Base-by-base conservation (phyloP, 2,113 vertebrate species). In the Egretta garzetta region DNA sequence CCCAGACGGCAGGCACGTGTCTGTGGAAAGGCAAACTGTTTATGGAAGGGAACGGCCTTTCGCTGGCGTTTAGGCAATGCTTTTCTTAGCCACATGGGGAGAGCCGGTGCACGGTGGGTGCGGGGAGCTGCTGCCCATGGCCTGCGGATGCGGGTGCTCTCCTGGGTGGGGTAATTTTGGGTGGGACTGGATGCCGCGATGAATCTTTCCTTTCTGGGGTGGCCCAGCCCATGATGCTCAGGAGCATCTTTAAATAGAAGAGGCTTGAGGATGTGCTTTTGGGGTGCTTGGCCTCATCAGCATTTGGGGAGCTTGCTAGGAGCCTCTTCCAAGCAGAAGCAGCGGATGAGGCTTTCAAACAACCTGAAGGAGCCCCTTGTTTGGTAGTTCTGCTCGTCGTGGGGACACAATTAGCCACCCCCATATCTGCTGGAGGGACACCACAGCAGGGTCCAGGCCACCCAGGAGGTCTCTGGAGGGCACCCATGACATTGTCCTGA, bases 171-270 rank as follows among this genome's bases (percentile, higher is more conserved):
- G 30, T 43, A 19, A 64, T 43, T 50, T 50, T 1, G 4, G 24
- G 33, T 50, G 72, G 49, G 49, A 41, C 22, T 4, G 1, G 72
- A 63, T 2, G 11, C 15, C 5, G 1, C 0, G 5, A 21, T n/a
- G 23, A 80, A 9, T 35, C 27, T 60, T 84, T 49, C 45, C 35
- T 35, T 30, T 26, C 70, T 39, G 45, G 55, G 27, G 9, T 27
- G 7, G 30, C 23, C 26, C 7, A 4, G 59, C 37, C 21, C 0
- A 0, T 0, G 3, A 32, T 43, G 33, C 45, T 80, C 14, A 8
- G 55, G 24, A 90, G 9, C 27, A 58, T 27, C 77, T n/a, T 63
- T 55, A 30, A n/a, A 70, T 1, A 82, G 22, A 35, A 80, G 58
- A 32, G 52, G 39, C 23, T 47, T 41, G 20, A 55, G 55, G 85